A percentile compares a stretch with the other conserved stretches of the same genome.
These are phyloP conservation scores for Burhinus bistriatus DNA, from an alignment of 2,113 vertebrate genomes.

Conservation along the genomic window DNA sequence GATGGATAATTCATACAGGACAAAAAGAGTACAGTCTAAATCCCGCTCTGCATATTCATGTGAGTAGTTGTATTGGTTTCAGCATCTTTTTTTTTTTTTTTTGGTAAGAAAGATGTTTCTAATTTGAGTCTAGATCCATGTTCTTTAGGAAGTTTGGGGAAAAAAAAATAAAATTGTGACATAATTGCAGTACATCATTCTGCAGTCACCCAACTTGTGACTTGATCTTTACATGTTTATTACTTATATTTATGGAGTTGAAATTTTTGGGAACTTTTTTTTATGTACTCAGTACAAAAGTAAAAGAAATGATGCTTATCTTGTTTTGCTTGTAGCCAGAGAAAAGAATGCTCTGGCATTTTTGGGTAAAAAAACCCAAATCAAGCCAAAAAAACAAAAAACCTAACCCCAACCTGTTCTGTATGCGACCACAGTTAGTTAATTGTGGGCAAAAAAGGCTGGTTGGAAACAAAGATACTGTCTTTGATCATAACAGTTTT, in stretches of 20 bases:
- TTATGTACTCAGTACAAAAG: background rate
- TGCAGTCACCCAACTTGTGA: background rate
- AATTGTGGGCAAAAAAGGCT: background rate
- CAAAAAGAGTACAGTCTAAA: constrained; percentile 23
- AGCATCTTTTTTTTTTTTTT: background rate
- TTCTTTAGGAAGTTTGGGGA: background rate
- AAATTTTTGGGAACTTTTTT: background rate
- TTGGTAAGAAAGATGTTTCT: background rate
- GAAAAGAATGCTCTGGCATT: background rate
- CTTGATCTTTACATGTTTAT: background rate
- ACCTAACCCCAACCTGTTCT: background rate
- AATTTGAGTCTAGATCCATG: background rate
- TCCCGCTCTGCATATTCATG: constrained; percentile 26
- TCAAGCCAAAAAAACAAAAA: background rate
- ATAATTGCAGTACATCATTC: accelerated
- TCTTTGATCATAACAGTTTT: background rate
- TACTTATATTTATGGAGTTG: background rate
- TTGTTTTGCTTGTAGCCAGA: background rate
- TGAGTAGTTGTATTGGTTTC: background rate
- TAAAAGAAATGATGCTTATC: background rate
- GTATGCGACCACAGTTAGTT: background rate
- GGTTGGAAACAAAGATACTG: background rate
- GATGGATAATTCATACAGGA: constrained; percentile 49
- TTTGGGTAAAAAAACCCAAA: background rate
- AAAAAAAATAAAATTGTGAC: background rate